phyloP scores from a whole-genome alignment of 2,113 vertebrate genomes.

The Heterotis niloticus region DNA sequence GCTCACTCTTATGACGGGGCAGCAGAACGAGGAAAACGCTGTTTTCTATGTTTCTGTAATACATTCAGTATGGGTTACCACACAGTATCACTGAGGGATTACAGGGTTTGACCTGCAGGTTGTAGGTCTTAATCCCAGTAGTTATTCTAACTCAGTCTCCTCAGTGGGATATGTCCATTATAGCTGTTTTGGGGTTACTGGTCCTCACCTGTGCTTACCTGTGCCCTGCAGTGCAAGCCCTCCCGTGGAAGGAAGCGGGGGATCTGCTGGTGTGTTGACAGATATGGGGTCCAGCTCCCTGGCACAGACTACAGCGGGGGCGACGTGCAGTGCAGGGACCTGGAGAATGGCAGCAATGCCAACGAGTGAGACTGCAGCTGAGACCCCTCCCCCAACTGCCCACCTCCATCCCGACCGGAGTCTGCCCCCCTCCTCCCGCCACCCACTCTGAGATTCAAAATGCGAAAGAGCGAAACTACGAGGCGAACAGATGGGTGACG shows the following conservation, averaged over 20 bases:
- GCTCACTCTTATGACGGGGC: background rate
- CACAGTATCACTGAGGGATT: too few species aligned
- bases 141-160: background rate
- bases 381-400: too few species aligned
- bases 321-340: conserved; percentile 92
- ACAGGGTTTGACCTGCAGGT: too few species aligned
- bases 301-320: conserved; percentile 86
- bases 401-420: conserved; percentile 50
- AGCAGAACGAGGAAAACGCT: too few species aligned
- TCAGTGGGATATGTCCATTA: background rate
- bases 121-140: background rate
- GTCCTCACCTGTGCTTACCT: conserved; percentile 23
- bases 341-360: conserved; percentile 87
- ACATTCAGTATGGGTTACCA: too few species aligned
- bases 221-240: conserved; percentile 81
- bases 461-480: conserved; percentile 34
- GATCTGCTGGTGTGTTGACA: conserved; percentile 98
- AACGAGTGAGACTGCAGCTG: conserved; percentile 74
- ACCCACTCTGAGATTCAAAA: conserved; percentile 56
- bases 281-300: conserved; percentile 89
- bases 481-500: conserved; percentile 40
- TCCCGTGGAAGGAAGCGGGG: conserved; percentile 92
- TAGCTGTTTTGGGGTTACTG: background rate
- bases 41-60: too few species aligned
- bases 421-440: conserved; percentile 63